Percentiles rank a stretch among this genome's conserved stretches.
phyloP scores from a whole-genome alignment of 2,888 invertebrate species.

The Dioctria rufipes region DNA sequence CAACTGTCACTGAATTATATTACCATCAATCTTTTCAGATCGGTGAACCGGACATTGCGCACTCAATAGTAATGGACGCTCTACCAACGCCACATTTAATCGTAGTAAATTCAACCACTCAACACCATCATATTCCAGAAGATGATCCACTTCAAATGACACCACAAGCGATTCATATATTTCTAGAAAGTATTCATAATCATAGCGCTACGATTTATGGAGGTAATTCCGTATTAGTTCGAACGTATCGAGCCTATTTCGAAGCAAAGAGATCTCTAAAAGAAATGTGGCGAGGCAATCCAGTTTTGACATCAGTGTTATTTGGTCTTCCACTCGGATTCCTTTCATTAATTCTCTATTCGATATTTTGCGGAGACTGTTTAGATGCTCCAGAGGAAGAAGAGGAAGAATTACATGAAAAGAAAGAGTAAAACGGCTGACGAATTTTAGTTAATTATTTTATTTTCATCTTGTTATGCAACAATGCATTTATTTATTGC shows the following conservation, averaged over 20 bases:
- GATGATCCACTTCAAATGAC: constrained; percentile 87
- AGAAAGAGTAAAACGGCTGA: constrained; percentile 69
- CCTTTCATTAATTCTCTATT: constrained; percentile 93
- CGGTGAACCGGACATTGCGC: constrained; percentile 90
- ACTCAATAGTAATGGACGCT: constrained; percentile 92
- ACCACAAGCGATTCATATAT: constrained; percentile 74
- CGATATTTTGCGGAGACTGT: constrained; percentile 96
- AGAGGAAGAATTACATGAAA: constrained; percentile 71
- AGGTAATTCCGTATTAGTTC: constrained; percentile 84
- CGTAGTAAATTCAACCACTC: constrained; percentile 92
- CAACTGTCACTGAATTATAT: too few relatives aligned
- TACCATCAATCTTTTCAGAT: constrained; percentile 70
- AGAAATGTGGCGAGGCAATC: constrained; percentile 94
- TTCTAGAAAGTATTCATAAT: constrained; percentile 75
- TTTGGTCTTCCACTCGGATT: constrained; percentile 96
- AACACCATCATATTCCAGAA: constrained; percentile 92
- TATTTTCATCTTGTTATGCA: constrained; percentile 5
- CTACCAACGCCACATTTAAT: constrained; percentile 88
- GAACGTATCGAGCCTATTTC: constrained; percentile 85
- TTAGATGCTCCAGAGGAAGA: constrained; percentile 92
- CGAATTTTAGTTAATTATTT: not conserved
- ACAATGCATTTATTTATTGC: not conserved
- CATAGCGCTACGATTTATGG: constrained; percentile 88
- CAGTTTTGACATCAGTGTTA: constrained; percentile 91
- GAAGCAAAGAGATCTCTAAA: constrained; percentile 85